Base-by-base conservation (phyloP, 2,113 vertebrate species). In the Myotis yumanensis region DNA sequence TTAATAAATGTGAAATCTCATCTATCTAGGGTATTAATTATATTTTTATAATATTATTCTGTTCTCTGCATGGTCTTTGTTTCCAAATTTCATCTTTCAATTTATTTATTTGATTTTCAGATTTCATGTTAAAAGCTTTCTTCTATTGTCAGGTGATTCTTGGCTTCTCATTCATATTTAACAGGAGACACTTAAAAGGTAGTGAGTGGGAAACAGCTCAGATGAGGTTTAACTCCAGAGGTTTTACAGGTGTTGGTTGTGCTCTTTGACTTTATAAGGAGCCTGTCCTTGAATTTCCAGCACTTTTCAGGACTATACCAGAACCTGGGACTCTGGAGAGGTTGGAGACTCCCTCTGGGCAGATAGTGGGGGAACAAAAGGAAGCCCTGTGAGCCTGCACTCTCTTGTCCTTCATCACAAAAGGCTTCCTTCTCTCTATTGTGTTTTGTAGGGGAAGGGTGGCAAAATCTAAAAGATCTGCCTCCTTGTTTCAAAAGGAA, bases 401-500 rank as follows among this genome's bases (percentile, higher is more conserved):
- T 76, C 66, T 28, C 37, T 43, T 43, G 37, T 32, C 71, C 54
- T 46, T 92, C 37, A n/a, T 68, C 35, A 62, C 62, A 77, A 37
- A 79, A 85, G 40, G 4, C 80, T 86, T 73, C n/a, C 8, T 77
- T 90, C 72, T 79, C 40, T 82, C 46, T 95, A 43, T 59, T 79
- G 2, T 72, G 54, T 91, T 93, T 73, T 76, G 20, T 82, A 25
- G 62, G 40, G 37, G 37, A 73, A 2, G 5, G 20, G 57, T 92
- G 95, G 28, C 35, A 85, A 92, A 93, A 87, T 79, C 73, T 51
- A 62, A 81, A 90, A 88, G 15, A 28, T 86, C 25, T 57, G 77
- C 71, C 16, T 86, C 48, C 15, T 82, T 71, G 40, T 17, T 89
- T 90, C 46, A 54, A 68, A 91, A 87, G 75, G 28, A 48, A 85